These are phyloP conservation scores for Siniperca undulata DNA, from an alignment of 2,797 vertebrate genomes.

Conservation along the genomic window DNA sequence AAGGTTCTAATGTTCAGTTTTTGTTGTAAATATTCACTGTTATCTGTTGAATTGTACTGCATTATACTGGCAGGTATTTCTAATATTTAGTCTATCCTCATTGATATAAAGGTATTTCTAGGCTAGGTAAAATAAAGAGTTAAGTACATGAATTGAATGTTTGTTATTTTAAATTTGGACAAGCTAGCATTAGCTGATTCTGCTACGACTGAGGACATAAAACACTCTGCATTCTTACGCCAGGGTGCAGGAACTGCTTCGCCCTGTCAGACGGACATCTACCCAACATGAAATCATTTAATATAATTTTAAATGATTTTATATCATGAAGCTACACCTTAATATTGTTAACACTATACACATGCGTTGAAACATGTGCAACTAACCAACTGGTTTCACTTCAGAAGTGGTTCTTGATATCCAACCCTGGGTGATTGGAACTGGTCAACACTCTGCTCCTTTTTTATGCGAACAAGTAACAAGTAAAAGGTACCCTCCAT, in stretches of 20 bases:
- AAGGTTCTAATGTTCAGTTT: too few relatives aligned
- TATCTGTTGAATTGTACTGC: too few relatives aligned
- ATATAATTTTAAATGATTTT: neutral
- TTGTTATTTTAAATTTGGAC: neutral
- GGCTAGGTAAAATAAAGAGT: neutral
- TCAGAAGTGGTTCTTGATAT: neutral
- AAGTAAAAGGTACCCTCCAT: neutral
- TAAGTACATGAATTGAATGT: neutral
- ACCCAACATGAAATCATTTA: neutral
- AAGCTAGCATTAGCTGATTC: neutral
- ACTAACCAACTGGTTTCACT: neutral
- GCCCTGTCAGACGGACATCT: too few relatives aligned
- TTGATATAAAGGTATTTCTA: neutral
- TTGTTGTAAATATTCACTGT: too few relatives aligned
- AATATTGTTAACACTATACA: neutral
- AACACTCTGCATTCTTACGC: neutral
- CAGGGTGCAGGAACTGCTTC: neutral
- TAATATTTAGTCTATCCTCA: neutral
- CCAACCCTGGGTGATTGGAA: neutral
- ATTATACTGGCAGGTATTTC: too few relatives aligned
- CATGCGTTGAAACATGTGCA: neutral
- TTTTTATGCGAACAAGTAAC: neutral
- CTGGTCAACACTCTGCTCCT: too few relatives aligned
- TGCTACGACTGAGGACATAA: neutral
- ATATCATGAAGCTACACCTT: neutral